A percentile compares a stretch with the other conserved stretches of the same genome.
Evolutionary conservation across 2,113 vertebrate species (phyloP).

Genomic region (Seriola quinqueradiata): DNA sequence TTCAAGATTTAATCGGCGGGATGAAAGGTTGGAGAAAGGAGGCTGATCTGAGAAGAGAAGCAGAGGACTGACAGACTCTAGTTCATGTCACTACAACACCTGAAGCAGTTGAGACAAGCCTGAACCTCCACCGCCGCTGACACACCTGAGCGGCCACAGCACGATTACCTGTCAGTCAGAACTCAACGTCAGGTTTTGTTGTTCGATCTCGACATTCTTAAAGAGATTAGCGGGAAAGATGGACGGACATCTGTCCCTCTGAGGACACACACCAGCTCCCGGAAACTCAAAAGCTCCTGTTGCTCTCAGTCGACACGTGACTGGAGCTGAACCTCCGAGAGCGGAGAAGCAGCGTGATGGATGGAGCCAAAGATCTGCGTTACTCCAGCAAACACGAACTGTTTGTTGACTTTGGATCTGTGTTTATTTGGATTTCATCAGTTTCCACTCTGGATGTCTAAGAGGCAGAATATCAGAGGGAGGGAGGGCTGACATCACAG

Average conservation of each 20-base stretch:
- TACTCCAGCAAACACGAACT: neutral
- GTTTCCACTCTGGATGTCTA: constrained; percentile 12
- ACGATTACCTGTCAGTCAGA: constrained; percentile 14
- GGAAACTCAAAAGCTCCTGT: constrained; percentile 26
- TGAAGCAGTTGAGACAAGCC: constrained; percentile 21
- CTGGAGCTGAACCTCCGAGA: neutral
- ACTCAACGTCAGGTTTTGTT: neutral
- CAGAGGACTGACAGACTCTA: neutral
- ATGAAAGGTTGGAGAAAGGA: constrained; percentile 11
- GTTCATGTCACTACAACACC: constrained; percentile 28
- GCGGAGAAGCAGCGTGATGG: neutral
- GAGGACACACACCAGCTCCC: constrained; percentile 20
- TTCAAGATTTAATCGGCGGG: constrained; percentile 22
- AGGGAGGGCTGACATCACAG: neutral
- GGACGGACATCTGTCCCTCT: constrained; percentile 11
- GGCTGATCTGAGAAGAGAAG: constrained; percentile 1
- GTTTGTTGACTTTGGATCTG: constrained; percentile 36
- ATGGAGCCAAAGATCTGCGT: neutral
- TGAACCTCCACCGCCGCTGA: neutral
- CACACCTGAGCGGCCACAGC: neutral
- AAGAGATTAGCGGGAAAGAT: neutral
- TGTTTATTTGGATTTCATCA: constrained; percentile 46
- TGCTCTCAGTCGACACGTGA: neutral
- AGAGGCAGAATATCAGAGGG: neutral
- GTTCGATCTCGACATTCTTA: neutral